phyloP scores from a whole-genome alignment of 2,113 vertebrate genomes.

The Oostethus manadensis region DNA sequence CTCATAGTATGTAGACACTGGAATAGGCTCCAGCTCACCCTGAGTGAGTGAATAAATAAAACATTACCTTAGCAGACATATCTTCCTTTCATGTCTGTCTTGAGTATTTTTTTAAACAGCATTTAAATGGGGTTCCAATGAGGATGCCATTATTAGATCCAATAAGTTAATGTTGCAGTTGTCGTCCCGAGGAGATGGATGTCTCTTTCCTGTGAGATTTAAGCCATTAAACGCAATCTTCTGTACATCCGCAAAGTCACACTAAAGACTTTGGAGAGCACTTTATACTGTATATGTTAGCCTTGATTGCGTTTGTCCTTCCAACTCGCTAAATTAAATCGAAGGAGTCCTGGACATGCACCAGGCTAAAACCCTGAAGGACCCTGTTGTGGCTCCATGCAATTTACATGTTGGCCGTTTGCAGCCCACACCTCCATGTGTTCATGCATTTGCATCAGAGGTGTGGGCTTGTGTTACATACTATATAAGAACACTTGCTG shows the following conservation, averaged over 20 bases:
- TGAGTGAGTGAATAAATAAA: too few species aligned
- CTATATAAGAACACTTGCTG: constrained; percentile 34
- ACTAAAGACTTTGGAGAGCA: constrained; percentile 61
- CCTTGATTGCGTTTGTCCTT: constrained; percentile 60
- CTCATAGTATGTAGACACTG: neutral
- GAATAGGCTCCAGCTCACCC: neutral
- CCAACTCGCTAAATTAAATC: constrained; percentile 59
- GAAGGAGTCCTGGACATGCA: constrained; percentile 28
- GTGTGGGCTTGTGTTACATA: constrained; percentile 38
- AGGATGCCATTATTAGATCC: constrained; percentile 53
- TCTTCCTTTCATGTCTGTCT: neutral
- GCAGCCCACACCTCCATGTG: constrained; percentile 40
- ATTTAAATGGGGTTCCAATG: constrained; percentile 51
- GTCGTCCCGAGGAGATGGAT: constrained; percentile 52
- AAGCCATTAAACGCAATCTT: constrained; percentile 61
- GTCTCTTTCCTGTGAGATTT: constrained; percentile 55
- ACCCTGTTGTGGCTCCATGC: constrained; percentile 54
- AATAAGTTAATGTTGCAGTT: constrained; percentile 69
- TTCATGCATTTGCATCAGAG: constrained; percentile 22
- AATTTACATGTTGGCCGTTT: constrained; percentile 59
- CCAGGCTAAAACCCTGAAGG: constrained; percentile 44
- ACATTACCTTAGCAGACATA: too few species aligned
- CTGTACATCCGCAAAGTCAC: constrained; percentile 50
- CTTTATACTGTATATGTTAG: constrained; percentile 55
- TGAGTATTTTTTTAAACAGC: constrained; percentile 21